Evolutionary conservation across 2,797 vertebrate genomes (phyloP).

Genomic region (Nothura maculosa): DNA sequence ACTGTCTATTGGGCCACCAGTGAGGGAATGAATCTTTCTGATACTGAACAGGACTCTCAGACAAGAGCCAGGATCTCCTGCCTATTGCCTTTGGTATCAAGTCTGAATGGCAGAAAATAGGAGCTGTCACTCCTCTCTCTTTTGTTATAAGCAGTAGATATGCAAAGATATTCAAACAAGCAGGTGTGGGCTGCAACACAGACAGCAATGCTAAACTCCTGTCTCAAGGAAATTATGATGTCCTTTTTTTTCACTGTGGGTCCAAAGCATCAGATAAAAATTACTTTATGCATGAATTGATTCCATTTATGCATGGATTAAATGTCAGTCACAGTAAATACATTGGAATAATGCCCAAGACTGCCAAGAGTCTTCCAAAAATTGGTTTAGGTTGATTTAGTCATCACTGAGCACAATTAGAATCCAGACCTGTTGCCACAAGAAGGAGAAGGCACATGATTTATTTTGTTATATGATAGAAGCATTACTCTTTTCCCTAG

Average conservation of each 20-base stretch:
- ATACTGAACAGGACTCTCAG: rapidly evolving
- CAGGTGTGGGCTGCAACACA: neutral
- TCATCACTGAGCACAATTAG: rapidly evolving
- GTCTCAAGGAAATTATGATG: neutral
- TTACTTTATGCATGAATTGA: neutral
- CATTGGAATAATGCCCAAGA: neutral
- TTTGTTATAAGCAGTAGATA: neutral
- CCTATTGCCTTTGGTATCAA: rapidly evolving
- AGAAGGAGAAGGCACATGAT: neutral
- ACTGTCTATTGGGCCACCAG: neutral
- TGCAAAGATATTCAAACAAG: neutral
- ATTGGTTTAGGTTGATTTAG: neutral
- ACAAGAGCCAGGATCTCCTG: neutral
- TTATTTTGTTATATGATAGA: neutral
- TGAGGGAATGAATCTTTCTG: neutral
- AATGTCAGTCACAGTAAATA: neutral
- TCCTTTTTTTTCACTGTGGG: neutral
- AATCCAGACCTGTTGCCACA: neutral
- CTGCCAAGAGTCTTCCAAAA: neutral
- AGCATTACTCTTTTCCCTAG: neutral
- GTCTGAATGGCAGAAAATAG: neutral
- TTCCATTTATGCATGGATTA: neutral
- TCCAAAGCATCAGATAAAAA: neutral
- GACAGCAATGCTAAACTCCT: rapidly evolving
- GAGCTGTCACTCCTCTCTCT: neutral